These are phyloP conservation scores for Andrena flavipes DNA, from an alignment of 2,888 invertebrate genomes.

Conservation along the genomic window DNA sequence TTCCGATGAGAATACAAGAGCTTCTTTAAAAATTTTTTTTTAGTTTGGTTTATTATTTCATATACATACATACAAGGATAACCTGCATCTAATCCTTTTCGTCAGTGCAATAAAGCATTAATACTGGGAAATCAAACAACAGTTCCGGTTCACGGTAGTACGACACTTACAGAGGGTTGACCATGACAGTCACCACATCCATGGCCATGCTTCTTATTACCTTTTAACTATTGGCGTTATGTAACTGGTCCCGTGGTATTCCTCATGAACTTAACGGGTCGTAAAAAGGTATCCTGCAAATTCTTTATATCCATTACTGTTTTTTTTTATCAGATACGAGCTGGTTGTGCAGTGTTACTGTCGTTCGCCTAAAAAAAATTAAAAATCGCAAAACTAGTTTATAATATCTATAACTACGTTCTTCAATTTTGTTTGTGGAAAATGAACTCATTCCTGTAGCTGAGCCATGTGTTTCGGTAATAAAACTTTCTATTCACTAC, in stretches of 20 bases:
- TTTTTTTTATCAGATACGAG: background rate
- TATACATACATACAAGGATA: background rate
- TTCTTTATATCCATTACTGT: background rate
- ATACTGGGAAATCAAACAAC: background rate
- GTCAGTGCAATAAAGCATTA: background rate
- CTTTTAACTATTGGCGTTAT: conserved; percentile 19
- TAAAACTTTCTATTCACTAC: too few relatives aligned
- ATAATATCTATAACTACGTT: too few relatives aligned
- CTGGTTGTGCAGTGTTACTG: background rate
- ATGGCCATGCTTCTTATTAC: conserved; percentile 58
- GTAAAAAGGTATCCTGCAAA: background rate
- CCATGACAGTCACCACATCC: conserved; percentile 69
- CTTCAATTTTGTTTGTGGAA: too few relatives aligned
- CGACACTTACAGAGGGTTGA: conserved; percentile 34
- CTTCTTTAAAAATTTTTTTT: too few relatives aligned
- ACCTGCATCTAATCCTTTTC: background rate
- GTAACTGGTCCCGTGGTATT: conserved; percentile 44
- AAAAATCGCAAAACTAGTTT: too few relatives aligned
- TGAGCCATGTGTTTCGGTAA: too few relatives aligned
- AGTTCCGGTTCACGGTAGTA: conserved; percentile 17
- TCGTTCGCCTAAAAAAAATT: background rate
- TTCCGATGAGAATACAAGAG: too few relatives aligned
- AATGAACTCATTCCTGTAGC: too few relatives aligned
- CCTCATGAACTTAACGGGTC: background rate
- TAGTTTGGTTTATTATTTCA: too few relatives aligned